phyloP scores from a whole-genome alignment of 2,888 invertebrate genomes.

The Caenorhabditis sp. region DNA sequence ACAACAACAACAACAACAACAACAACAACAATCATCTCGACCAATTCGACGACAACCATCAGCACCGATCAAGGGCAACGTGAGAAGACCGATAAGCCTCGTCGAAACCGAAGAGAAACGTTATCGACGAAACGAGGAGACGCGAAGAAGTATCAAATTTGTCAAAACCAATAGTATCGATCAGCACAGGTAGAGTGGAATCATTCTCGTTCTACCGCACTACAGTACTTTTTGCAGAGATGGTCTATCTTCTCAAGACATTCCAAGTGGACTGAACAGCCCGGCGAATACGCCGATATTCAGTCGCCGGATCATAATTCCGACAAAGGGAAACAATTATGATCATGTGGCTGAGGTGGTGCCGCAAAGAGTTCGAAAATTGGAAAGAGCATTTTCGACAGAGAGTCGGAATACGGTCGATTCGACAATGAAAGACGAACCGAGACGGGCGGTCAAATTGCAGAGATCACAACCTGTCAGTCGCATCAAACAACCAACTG shows the following conservation, averaged over 20 bases:
- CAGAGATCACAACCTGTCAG: slow-evolving; percentile 47
- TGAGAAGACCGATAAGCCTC: slow-evolving; percentile 31
- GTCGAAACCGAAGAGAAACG: slow-evolving; percentile 39
- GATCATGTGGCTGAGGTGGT: slow-evolving; percentile 32
- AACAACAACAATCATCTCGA: background rate
- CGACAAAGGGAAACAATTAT: slow-evolving; percentile 25
- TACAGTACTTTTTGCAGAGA: background rate
- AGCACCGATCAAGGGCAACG: background rate
- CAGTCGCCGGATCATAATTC: slow-evolving; percentile 20
- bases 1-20: too few relatives aligned
- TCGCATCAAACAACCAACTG: slow-evolving; percentile 37
- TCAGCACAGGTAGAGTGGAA: slow-evolving; percentile 5
- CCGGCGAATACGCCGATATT: slow-evolving; percentile 32
- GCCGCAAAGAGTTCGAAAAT: slow-evolving; percentile 31
- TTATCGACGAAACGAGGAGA: slow-evolving; percentile 28
- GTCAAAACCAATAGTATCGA: slow-evolving; percentile 41
- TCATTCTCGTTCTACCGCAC: too few relatives aligned
- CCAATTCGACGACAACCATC: slow-evolving; percentile 2
- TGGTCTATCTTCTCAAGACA: slow-evolving; percentile 25
- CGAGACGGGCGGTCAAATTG: slow-evolving; percentile 31
- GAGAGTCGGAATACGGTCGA: slow-evolving; percentile 36
- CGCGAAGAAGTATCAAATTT: slow-evolving; percentile 38
- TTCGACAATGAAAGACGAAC: slow-evolving; percentile 27
- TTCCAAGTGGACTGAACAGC: slow-evolving; percentile 27
- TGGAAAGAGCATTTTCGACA: slow-evolving; percentile 33